Evolutionary conservation across 2,113 vertebrate species (phyloP).

Genomic region (Limnothrissa miodon): DNA sequence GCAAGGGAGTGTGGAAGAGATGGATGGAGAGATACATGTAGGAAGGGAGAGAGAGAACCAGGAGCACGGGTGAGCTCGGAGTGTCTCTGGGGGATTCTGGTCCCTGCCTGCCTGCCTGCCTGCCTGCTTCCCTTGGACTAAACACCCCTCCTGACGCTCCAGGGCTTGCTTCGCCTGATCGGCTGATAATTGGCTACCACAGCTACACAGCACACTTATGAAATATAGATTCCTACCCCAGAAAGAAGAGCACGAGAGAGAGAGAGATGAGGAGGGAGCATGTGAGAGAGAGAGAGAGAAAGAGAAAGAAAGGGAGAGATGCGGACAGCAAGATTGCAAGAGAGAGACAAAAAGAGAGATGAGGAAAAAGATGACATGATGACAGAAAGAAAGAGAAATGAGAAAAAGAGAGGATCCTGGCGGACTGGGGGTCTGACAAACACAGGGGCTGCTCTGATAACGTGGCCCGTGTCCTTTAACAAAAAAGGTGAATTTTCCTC

Average conservation of each 20-base stretch:
- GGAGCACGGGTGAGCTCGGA: conserved; percentile 63
- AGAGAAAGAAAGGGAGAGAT: background rate
- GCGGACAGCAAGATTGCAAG: background rate
- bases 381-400: too few species aligned
- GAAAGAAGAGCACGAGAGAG: conserved; percentile 47
- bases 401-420: too few species aligned
- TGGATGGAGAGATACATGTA: background rate
- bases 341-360: too few species aligned
- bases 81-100: conserved; percentile 70
- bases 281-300: background rate
- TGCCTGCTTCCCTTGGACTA: conserved; percentile 58
- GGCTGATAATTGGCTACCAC: conserved; percentile 76
- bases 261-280: conserved; percentile 5
- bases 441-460: background rate
- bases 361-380: too few species aligned
- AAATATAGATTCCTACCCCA: conserved; percentile 79
- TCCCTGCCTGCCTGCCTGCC: conserved; percentile 59
- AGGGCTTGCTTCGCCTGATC: conserved; percentile 77
- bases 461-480: background rate
- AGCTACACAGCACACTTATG: conserved; percentile 76
- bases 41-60: conserved; percentile 18
- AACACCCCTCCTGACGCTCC: conserved; percentile 73
- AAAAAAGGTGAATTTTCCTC: background rate
- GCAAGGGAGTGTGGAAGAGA: background rate
- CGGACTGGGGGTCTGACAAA: background rate